These are phyloP conservation scores for Drosophila busckii DNA, from an alignment of 1,140 invertebrate species.

Conservation along the genomic window DNA sequence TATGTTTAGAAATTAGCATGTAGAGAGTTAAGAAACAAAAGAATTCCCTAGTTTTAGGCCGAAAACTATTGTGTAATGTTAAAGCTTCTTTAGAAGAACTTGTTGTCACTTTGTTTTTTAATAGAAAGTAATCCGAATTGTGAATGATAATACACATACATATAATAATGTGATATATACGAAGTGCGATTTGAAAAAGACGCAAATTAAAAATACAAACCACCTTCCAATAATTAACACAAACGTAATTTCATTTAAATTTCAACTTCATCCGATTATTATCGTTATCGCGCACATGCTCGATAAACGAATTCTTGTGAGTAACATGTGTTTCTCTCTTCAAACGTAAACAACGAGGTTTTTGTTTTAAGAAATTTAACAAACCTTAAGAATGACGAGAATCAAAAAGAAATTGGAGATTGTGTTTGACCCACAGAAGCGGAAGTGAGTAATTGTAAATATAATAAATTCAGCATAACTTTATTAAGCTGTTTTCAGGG, in stretches of 20 bases:
- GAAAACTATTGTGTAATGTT: constrained; percentile 65
- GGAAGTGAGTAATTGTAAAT: constrained; percentile 79
- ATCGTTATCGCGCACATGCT: no score
- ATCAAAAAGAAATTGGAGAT: constrained; percentile 81
- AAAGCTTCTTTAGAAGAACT: constrained; percentile 66
- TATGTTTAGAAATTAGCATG: constrained; percentile 34
- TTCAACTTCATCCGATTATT: no score
- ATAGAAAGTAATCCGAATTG: constrained; percentile 46
- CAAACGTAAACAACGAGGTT: constrained; percentile 48
- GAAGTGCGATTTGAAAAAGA: constrained; percentile 63
- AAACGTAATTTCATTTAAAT: constrained; percentile 22
- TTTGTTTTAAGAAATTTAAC: neutral
- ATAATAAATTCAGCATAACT: neutral
- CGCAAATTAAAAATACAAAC: constrained; percentile 36
- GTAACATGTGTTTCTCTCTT: constrained; percentile 35
- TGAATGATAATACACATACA: constrained; percentile 39
- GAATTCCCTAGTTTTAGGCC: constrained; percentile 45
- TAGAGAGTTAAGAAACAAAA: constrained; percentile 37
- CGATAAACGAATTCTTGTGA: no score
- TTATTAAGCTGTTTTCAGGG: constrained; percentile 77
- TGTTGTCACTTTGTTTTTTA: constrained; percentile 49
- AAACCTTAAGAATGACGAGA: constrained; percentile 49
- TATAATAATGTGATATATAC: constrained; percentile 73
- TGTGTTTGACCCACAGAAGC: constrained; percentile 82
- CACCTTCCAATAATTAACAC: constrained; percentile 5